Conservation (phyloP, 2,888 invertebrate species). For the Dynastes tityus region DNA sequence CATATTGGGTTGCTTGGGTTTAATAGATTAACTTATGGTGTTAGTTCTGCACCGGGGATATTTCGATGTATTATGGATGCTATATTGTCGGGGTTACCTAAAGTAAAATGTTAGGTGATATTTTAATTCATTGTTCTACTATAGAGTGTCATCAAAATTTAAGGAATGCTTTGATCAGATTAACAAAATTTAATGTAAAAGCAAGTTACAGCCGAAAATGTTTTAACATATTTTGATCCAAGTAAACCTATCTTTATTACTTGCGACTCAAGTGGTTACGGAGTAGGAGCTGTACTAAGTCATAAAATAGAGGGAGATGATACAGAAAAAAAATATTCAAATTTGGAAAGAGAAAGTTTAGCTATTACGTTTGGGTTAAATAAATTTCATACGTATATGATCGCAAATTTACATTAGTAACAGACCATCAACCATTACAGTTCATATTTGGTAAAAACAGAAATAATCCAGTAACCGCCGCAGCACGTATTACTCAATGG, state of each 20-base stretch:
- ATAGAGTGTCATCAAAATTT: constrained; percentile 4
- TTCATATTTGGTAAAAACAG: constrained; percentile 61
- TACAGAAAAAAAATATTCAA: no score
- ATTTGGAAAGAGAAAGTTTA: no score
- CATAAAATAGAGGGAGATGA: constrained; percentile 58
- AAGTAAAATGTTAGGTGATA: constrained; percentile 36
- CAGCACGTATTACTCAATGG: constrained; percentile 54
- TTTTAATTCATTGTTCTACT: constrained; percentile 3
- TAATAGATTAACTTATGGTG: constrained; percentile 55
- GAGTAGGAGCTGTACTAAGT: constrained; percentile 60
- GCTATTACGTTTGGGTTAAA: no score
- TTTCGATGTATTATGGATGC: constrained; percentile 24
- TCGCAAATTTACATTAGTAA: constrained; percentile 62
- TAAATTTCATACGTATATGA: constrained; percentile 56
- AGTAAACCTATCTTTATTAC: constrained; percentile 56
- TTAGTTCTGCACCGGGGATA: constrained; percentile 37
- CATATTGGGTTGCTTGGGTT: constrained; percentile 55
- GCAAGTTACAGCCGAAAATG: constrained; percentile 50
- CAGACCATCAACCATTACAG: constrained; percentile 62
- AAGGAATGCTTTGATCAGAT: constrained; percentile 37
- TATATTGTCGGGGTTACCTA: constrained; percentile 33
- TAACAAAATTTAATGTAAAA: neutral
- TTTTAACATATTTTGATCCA: constrained; percentile 55
- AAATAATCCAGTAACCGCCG: constrained; percentile 49
- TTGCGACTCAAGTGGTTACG: constrained; percentile 59